Evolutionary conservation across 2,888 invertebrate species (phyloP), one percentile per base, ranked within the genome.

Genomic region (Tricholauxania praeusta): DNA sequence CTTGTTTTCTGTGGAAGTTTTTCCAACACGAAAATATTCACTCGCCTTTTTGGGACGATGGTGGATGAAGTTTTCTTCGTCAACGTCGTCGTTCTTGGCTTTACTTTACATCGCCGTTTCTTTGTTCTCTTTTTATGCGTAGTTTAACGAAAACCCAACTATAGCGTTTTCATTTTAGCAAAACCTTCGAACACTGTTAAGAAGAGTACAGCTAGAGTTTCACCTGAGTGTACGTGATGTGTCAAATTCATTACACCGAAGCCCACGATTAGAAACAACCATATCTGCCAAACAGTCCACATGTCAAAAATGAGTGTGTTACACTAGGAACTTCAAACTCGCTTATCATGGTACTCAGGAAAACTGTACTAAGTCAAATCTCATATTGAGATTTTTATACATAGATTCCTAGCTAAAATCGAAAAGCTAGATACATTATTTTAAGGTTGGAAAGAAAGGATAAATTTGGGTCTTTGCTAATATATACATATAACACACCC

Each of bases 11-110:
- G 67, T 57, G 52, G 63, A 71, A 71, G 67, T 73, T 74, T 73
- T 71, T 71, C 70, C 69, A 65, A 67, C 65, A 71, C 71, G 66
- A 74, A 74, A 74, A 70, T 74, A 72, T 71, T 74, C 71, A 66
- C 71, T 73, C 70, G 76, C 74, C 73, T 70, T 70, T 48, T 70
- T 22, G 63, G 32, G 70, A 70, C 70, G 70, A 70, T 60, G 60
- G 69, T 60, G 69, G 69, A 60, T 69, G 59, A 68, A 69, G 60
- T 62, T 70, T 70, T 70, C 62, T 52, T 62, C 32, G 22, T 2
- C 66, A 22, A 22, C 32, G 59, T 22, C 28, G 64, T 64, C 48
- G 49, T 57, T 59, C 59, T 57, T 32, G 66, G 39, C 66, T 68
- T 53, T 22, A 49, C 52, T 52, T 70, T 51, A 32, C 32, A 53